phyloP scores from a whole-genome alignment of 1,140 invertebrate species.

The Aphelenchoides besseyi region DNA sequence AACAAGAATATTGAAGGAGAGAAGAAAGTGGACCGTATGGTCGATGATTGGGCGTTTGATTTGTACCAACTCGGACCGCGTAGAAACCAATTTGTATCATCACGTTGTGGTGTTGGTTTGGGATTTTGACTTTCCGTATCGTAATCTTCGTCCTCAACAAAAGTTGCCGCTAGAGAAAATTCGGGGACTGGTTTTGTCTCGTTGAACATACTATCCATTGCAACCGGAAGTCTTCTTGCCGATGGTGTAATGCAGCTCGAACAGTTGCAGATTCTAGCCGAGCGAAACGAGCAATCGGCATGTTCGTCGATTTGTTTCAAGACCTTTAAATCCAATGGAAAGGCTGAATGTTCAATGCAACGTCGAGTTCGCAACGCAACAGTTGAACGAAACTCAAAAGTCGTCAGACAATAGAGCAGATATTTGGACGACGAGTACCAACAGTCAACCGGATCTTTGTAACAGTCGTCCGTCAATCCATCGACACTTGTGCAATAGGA shows the following conservation, averaged over 20 bases:
- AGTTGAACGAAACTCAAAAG: slow-evolving; percentile 4
- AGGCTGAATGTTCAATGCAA: slow-evolving; percentile 9
- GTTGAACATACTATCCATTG: neutral
- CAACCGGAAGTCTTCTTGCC: neutral
- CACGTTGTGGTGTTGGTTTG: neutral
- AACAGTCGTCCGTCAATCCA: neutral
- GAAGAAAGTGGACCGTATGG: neutral
- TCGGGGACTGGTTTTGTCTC: neutral
- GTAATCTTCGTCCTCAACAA: neutral
- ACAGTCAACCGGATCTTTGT: slow-evolving; percentile 9
- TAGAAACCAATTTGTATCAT: neutral
- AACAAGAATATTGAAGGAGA: no score
- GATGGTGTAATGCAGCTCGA: slow-evolving; percentile 4
- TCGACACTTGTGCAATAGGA: slow-evolving; percentile 16
- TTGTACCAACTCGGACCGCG: neutral
- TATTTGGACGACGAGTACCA: slow-evolving; percentile 10
- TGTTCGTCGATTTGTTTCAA: neutral
- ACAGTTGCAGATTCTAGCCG: slow-evolving; percentile 12
- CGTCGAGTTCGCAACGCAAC: neutral
- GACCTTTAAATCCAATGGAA: slow-evolving; percentile 10
- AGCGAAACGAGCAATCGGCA: neutral
- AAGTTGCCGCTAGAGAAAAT: neutral
- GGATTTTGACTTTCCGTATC: neutral
- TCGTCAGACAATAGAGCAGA: slow-evolving; percentile 14
- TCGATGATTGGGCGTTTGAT: neutral